These are phyloP conservation scores for Gulo gulo DNA, from an alignment of 2,113 vertebrate genomes.

Conservation along the genomic window DNA sequence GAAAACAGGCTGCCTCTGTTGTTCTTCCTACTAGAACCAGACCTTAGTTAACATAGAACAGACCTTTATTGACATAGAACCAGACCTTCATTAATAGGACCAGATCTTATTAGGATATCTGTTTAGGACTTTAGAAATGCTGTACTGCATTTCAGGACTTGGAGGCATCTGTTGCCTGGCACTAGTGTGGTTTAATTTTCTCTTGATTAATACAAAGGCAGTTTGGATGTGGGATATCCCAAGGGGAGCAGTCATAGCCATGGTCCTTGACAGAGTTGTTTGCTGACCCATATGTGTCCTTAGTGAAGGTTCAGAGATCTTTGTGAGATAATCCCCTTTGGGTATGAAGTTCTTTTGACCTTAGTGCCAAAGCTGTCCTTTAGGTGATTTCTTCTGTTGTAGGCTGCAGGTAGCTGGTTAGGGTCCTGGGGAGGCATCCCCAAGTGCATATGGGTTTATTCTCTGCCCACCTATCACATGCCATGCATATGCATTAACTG, in stretches of 20 bases:
- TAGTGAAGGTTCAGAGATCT: background rate
- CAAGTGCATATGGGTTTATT: background rate
- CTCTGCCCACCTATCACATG: background rate
- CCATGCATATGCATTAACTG: background rate
- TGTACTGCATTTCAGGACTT: background rate
- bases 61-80: background rate
- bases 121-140: background rate
- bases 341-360: background rate
- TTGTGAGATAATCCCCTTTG: background rate
- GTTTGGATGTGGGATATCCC: background rate
- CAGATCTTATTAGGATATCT: constrained; percentile 11
- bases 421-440: background rate
- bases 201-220: background rate
- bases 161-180: constrained; percentile 33
- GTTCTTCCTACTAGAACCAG: constrained; percentile 22
- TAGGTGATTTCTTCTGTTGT: background rate
- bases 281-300: background rate
- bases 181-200: constrained; percentile 11
- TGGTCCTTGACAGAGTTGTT: background rate
- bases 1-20: background rate
- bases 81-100: constrained; percentile 34
- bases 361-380: background rate
- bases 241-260: background rate
- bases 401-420: background rate
- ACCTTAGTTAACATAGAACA: constrained; percentile 13